Conservation (phyloP, 1,140 invertebrate species). For the Listronotus bonariensis region DNA sequence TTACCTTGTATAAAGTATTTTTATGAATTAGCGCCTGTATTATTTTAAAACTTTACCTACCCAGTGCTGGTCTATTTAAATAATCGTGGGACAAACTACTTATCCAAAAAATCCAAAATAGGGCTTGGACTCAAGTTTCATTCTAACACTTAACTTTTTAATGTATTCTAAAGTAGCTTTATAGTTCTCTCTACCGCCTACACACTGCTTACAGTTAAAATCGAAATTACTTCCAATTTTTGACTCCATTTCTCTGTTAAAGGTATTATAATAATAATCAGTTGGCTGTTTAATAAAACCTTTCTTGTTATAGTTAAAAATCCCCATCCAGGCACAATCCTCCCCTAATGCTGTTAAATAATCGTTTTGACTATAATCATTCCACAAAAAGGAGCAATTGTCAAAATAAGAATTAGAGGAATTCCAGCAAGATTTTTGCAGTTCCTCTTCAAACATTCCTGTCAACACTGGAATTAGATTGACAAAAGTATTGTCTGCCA, state of each 20-base stretch:
- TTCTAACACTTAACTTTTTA: constrained; percentile 62
- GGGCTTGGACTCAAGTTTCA: constrained; percentile 56
- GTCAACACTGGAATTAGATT: constrained; percentile 77
- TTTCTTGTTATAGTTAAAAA: constrained; percentile 79
- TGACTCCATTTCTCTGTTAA: constrained; percentile 67
- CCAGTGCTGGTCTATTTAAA: constrained; percentile 23
- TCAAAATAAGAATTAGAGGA: constrained; percentile 61
- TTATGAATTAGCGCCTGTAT: no score
- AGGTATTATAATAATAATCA: constrained; percentile 81
- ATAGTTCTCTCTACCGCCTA: constrained; percentile 64
- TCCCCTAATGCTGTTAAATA: constrained; percentile 82
- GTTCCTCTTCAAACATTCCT: constrained; percentile 65
- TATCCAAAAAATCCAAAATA: constrained; percentile 81
- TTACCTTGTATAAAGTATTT: no score
- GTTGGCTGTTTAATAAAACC: constrained; percentile 80
- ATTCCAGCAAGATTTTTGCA: constrained; percentile 66
- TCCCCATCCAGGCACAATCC: constrained; percentile 73
- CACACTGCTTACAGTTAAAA: constrained; percentile 66
- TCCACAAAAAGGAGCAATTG: constrained; percentile 80
- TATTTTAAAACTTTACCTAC: constrained; percentile 7
- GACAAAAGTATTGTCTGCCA: constrained; percentile 83
- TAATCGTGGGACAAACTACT: constrained; percentile 78
- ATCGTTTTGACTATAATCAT: constrained; percentile 69
- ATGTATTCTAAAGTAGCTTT: constrained; percentile 66
- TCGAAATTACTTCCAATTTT: constrained; percentile 63